Evolutionary conservation across 2,888 invertebrate species (phyloP).

Genomic region (Eubasilissa splendida): DNA sequence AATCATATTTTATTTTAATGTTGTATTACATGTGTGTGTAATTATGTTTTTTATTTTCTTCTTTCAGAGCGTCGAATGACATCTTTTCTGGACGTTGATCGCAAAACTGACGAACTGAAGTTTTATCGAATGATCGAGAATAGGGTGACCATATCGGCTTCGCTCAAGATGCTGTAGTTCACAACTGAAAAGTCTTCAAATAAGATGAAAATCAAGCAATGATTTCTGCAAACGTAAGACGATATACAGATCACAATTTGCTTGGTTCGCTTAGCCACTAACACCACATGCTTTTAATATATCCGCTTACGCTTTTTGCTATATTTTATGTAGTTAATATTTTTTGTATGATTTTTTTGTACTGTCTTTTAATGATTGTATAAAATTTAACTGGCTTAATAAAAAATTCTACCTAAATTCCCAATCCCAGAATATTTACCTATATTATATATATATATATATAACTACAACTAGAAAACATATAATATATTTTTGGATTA

Average conservation of each 20-base stretch:
- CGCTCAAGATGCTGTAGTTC: no score
- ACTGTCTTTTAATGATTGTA: not conserved
- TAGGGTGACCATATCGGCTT: no score
- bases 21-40: no score
- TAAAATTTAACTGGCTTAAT: no score
- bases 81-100: no score
- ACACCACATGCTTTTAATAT: conserved; percentile 14
- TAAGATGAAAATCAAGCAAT: not conserved
- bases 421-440: no score
- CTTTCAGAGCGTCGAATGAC: no score
- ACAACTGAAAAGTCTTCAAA: not conserved
- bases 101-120: no score
- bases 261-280: conserved; percentile 18
- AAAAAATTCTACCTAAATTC: no score
- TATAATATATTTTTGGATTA: not conserved
- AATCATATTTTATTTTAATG: no score
- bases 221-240: not conserved
- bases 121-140: no score
- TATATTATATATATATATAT: not conserved
- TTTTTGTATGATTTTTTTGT: not conserved
- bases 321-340: conserved; percentile 1
- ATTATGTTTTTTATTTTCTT: no score
- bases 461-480: not conserved
- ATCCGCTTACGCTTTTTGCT: conserved; percentile 43
- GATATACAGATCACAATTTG: not conserved